Base-by-base conservation (phyloP, 1,140 invertebrate species). In the Lasaia peninsularis region DNA sequence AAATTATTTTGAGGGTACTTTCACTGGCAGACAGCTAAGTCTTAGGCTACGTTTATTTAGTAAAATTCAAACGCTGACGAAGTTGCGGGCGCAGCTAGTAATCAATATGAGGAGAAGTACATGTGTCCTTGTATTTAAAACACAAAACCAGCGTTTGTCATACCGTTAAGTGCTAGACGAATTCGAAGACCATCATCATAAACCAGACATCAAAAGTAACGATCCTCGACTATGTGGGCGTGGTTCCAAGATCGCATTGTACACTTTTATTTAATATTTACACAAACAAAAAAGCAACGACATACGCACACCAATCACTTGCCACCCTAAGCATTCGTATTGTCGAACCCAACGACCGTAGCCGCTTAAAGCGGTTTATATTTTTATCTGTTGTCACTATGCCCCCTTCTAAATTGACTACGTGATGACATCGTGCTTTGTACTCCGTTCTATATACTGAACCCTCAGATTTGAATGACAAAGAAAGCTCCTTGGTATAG, bases 351-450 rank as follows among this genome's bases (percentile, higher is more conserved):
- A 71, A 67, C 80, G 70, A 85, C 77, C 86, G 83, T 83, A 71
- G 67, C 66, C 68, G 58, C 71, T 65, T 60, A 85, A 86, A 88
- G 81, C 83, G 81, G 75, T 84, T 86, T 88, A 86, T 67, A 77
- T 88, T 82, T 88, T 86, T 79, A 72, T 79, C 67, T 78, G 60
- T 80, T 81, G 72, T 73, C 50, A 73, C 60, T 61, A 65, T 66
- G 57, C 8, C 65, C 71, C 75, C 73, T 71, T 62, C 52, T 50
- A 63, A 75, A 57, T 66, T 69, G 70, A 71, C 67, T 63, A 79
- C 68, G 71, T 63, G 40, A 48, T 62, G 63, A 44, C 60, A 60
- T 58, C 51, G 65, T 68, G 50, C 44, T 65, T 62, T 67, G 67
- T 60, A 73, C 74, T 66, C 65, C 18, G 18, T 49, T 56, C 44